Evolutionary conservation across 2,113 vertebrate species (phyloP), one percentile per base, ranked within the genome.

Genomic region (Brachypteracias leptosomus): DNA sequence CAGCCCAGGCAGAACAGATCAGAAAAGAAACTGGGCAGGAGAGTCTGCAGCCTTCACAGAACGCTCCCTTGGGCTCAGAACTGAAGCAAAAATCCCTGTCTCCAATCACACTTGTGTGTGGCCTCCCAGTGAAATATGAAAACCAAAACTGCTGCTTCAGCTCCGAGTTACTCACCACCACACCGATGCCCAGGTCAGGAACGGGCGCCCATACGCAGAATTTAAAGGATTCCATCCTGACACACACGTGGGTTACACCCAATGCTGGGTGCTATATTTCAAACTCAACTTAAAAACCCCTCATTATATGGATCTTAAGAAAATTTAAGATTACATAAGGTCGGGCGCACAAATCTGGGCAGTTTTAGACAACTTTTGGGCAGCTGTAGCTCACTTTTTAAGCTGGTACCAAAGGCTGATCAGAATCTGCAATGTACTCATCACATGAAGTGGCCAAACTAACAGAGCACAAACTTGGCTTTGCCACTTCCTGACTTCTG

Each of bases 151-250:
- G 51, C 89, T 77, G 87, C 93, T 71, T 49, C 72, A 87, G 93
- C 77, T 46, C 46, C 1, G 3, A 16, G 65, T 1, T 31, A 19
- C 62, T 58, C 67, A 35, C 31, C 55, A 10, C 8, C 14, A 2
- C 12, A 3, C 0, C 1, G 0, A 31, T 19, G 36, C 46, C 44
- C 3, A 2, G 24, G 73, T 16, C 55, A 16, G 12, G 68, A 46
- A 36, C 0, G 0, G 35, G 46, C 6, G 12, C 17, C 59, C 59
- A 3, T 1, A 14, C 0, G 4, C 0, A 6, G 40, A 40, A 44
- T 46, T 17, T 5, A 3, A 17, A 19, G 58, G 70, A 65, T 9
- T 66, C 54, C 10, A 6, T 35, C 24, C 51, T 2, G 19, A 49
- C 25, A 54, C 21, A 29, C 26, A 26, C 22, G 0, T 0, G 16